These are phyloP conservation scores for Daphoenositta chrysoptera DNA, from an alignment of 2,113 vertebrate species.

Conservation along the genomic window DNA sequence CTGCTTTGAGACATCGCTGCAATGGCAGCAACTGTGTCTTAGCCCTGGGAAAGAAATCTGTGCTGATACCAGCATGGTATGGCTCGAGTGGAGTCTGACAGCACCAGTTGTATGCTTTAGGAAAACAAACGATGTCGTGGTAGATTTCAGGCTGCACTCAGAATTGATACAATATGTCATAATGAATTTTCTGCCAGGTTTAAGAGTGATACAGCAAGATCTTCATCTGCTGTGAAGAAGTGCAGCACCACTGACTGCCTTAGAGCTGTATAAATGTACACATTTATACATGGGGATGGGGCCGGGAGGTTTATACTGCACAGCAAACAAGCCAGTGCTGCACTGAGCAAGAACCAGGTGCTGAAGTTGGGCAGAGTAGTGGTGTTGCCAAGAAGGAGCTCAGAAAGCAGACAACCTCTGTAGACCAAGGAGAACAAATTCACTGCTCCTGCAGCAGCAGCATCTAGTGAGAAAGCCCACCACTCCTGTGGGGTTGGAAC, in stretches of 20 bases:
- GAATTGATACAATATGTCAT: slow-evolving; percentile 14
- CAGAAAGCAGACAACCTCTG: neutral
- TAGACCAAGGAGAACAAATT: neutral
- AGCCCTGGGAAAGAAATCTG: slow-evolving; percentile 2
- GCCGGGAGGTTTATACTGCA: neutral
- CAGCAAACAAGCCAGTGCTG: neutral
- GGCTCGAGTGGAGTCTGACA: neutral
- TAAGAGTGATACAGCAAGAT: neutral
- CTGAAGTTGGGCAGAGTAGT: neutral
- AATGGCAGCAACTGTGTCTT: neutral
- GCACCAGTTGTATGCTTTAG: neutral
- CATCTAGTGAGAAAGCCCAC: neutral
- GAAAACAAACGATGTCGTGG: neutral
- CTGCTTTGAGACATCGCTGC: neutral
- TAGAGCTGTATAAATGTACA: neutral
- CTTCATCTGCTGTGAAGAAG: neutral
- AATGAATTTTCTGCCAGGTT: slow-evolving; percentile 17
- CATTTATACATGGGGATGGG: neutral
- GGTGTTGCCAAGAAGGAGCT: neutral
- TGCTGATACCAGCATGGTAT: neutral
- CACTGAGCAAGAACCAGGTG: neutral
- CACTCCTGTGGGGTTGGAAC: neutral
- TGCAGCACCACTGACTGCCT: neutral
- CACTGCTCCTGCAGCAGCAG: neutral
- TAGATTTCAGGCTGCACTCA: neutral